Percentiles rank a stretch among this genome's conserved stretches.
phyloP scores from a whole-genome alignment of 2,888 invertebrate species.

The Erebia epiphron region DNA sequence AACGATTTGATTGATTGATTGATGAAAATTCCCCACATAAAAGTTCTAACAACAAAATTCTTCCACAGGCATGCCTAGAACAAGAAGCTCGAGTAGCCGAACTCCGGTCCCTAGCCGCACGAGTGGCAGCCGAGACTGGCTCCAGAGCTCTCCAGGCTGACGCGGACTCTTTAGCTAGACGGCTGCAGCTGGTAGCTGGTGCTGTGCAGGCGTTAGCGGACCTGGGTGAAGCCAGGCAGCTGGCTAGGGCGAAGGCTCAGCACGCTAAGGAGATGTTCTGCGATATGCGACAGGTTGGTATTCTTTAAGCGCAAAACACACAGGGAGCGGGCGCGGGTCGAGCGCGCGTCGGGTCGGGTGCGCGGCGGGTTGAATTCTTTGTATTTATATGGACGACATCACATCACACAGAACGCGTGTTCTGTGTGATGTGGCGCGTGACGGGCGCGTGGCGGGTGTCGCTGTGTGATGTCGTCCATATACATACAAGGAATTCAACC shows the following conservation, averaged over 20 bases:
- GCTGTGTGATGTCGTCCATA: no score
- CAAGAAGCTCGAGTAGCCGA: slow-evolving; percentile 89
- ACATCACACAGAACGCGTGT: no score
- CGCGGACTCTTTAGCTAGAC: slow-evolving; percentile 87
- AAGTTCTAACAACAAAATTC: slow-evolving; percentile 1
- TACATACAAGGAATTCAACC: no score
- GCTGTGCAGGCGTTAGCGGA: slow-evolving; percentile 89
- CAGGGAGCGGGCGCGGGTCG: no score
- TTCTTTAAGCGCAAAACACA: no score
- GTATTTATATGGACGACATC: no score
- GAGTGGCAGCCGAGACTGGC: slow-evolving; percentile 91
- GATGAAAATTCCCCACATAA: not conserved
- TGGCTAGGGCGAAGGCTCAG: slow-evolving; percentile 82
- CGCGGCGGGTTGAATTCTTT: no score
- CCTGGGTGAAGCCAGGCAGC: slow-evolving; percentile 88
- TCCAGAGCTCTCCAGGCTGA: slow-evolving; percentile 89
- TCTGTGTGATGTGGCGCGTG: no score
- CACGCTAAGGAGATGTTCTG: slow-evolving; percentile 86
- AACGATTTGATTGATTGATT: no score
- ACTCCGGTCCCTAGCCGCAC: slow-evolving; percentile 88
- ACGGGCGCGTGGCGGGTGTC: no score
- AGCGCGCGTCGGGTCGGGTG: no score
- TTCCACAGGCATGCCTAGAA: slow-evolving; percentile 88
- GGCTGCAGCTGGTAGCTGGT: slow-evolving; percentile 89
- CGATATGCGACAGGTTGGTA: slow-evolving; percentile 89